phyloP scores from a whole-genome alignment of 2,113 vertebrate genomes.

The Speoplatyrhinus poulsoni region DNA sequence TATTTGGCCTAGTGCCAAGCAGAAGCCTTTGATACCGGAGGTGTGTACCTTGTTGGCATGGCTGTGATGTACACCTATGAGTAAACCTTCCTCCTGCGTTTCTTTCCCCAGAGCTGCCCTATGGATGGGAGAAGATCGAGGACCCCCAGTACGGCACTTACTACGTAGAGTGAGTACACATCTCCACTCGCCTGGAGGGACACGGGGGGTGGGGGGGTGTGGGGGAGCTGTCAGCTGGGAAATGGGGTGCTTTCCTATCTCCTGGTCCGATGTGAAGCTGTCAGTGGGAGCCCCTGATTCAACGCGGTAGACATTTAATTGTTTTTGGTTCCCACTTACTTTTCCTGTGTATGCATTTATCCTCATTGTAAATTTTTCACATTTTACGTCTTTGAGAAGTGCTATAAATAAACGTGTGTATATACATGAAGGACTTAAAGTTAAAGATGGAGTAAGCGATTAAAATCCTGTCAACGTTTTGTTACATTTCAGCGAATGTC shows the following conservation, averaged over 20 bases:
- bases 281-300: neutral
- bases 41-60: constrained; percentile 27
- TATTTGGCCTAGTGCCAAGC: constrained; percentile 27
- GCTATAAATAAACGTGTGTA: too few species aligned
- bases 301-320: neutral
- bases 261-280: neutral
- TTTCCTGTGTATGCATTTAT: too few species aligned
- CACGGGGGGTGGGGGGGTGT: neutral
- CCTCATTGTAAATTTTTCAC: too few species aligned
- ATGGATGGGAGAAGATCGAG: constrained; percentile 98
- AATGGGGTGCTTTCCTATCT: neutral
- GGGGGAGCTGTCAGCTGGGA: constrained; percentile 1
- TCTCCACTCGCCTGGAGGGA: constrained; percentile 8
- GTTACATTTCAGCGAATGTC: too few species aligned
- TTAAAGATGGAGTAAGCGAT: too few species aligned
- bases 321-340: too few species aligned
- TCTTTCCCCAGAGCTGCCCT: constrained; percentile 87
- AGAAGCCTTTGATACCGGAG: constrained; percentile 8
- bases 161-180: constrained; percentile 92
- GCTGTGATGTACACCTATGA: constrained; percentile 33
- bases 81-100: constrained; percentile 7
- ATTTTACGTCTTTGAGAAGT: too few species aligned
- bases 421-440: too few species aligned
- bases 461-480: too few species aligned
- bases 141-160: constrained; percentile 97